phyloP scores from a whole-genome alignment of 2,888 invertebrate genomes.

The Leptopilina myrica region DNA sequence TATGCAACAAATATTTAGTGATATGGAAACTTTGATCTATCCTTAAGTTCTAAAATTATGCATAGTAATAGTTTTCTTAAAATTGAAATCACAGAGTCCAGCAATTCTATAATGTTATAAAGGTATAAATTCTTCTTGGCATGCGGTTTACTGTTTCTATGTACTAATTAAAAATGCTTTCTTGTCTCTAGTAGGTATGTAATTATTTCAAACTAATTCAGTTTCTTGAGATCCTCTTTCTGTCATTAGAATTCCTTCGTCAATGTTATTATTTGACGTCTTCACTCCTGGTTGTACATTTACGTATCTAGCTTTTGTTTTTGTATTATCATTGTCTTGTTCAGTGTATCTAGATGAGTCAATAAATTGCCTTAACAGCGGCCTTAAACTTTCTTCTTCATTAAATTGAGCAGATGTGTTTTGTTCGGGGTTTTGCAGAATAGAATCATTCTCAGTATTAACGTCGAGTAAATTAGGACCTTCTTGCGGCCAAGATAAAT shows the following conservation, averaged over 20 bases:
- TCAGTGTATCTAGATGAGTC: conserved; percentile 1
- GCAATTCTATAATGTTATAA: too few relatives aligned
- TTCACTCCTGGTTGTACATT: conserved; percentile 64
- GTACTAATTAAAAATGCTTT: too few relatives aligned
- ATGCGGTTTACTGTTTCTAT: too few relatives aligned
- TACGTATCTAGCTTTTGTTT: conserved; percentile 59
- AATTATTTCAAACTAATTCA: neutral
- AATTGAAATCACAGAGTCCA: too few relatives aligned
- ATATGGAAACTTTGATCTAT: too few relatives aligned
- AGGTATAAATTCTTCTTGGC: too few relatives aligned
- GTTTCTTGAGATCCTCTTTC: conserved; percentile 46
- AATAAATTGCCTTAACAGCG: conserved; percentile 47
- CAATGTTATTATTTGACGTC: conserved; percentile 13
- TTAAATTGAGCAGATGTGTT: conserved; percentile 1
- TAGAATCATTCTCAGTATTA: neutral
- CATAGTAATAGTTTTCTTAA: too few relatives aligned
- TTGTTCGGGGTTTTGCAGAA: neutral
- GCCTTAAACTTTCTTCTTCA: conserved; percentile 57
- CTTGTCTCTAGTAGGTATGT: neutral
- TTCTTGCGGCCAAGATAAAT: conserved; percentile 62
- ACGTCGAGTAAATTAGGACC: conserved; percentile 8
- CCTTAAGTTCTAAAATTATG: too few relatives aligned
- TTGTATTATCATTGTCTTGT: neutral
- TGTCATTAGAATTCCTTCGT: conserved; percentile 46
- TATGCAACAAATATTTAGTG: too few relatives aligned